phyloP scores from a whole-genome alignment of 2,888 invertebrate genomes.

The Callyntrura sp. region DNA sequence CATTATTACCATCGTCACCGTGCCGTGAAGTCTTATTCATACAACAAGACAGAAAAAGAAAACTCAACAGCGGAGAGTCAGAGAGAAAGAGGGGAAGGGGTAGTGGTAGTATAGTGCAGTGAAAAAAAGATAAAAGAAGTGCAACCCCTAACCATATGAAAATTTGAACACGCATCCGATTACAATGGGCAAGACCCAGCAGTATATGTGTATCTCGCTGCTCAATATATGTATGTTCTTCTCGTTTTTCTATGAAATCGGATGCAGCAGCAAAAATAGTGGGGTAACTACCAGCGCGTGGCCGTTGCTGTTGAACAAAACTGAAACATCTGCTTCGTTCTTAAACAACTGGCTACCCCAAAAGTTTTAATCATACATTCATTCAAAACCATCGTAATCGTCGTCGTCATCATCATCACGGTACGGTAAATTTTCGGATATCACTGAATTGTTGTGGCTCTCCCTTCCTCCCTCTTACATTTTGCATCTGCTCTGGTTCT shows the following conservation, averaged over 20 bases:
- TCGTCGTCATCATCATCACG: constrained; percentile 14
- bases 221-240: background rate
- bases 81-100: background rate
- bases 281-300: constrained; percentile 81
- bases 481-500: constrained; percentile 72
- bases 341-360: constrained; percentile 61
- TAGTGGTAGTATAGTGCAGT: background rate
- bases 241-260: constrained; percentile 64
- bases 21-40: constrained; percentile 37
- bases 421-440: constrained; percentile 73
- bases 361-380: constrained; percentile 70
- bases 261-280: constrained; percentile 60
- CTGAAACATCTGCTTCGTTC: constrained; percentile 79
- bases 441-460: constrained; percentile 33
- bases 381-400: constrained; percentile 65
- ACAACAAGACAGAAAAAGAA: background rate
- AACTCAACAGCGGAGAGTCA: background rate
- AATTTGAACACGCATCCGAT: constrained; percentile 57
- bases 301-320: constrained; percentile 77
- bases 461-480: constrained; percentile 20
- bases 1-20: constrained; percentile 33
- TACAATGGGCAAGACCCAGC: constrained; percentile 49
- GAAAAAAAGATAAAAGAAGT: background rate
- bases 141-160: constrained; percentile 43
- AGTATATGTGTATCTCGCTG: background rate